Evolutionary conservation across 92 coral and sea anemone species (phyloP).

Genomic region (Anthopleura xanthogrammica): DNA sequence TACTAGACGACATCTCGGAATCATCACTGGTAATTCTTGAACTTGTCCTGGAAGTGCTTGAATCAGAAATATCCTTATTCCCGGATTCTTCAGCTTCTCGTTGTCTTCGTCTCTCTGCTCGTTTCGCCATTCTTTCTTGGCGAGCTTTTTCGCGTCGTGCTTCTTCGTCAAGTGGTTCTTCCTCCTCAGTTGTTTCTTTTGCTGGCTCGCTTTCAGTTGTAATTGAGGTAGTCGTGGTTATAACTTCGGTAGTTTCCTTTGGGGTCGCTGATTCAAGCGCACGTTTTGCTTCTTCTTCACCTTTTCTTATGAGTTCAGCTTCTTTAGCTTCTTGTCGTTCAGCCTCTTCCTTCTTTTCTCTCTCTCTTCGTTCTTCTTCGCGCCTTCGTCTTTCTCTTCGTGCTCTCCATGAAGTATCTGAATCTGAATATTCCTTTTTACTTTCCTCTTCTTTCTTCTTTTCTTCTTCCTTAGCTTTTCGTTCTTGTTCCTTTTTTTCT

Average conservation of each 20-base stretch:
- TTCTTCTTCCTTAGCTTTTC: slow-evolving; percentile 17
- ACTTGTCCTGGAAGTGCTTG: slow-evolving; percentile 16
- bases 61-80: slow-evolving; percentile 2
- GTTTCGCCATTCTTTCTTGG: slow-evolving; percentile 33
- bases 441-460: slow-evolving; percentile 13
- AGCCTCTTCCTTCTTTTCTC: slow-evolving; percentile 23
- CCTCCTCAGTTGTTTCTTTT: slow-evolving; percentile 19
- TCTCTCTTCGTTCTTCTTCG: slow-evolving; percentile 38
- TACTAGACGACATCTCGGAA: slow-evolving; percentile 40
- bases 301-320: slow-evolving; percentile 25
- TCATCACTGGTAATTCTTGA: slow-evolving; percentile 20
- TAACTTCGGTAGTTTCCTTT: neutral
- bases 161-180: slow-evolving; percentile 26
- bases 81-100: slow-evolving; percentile 32
- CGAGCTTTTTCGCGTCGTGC: slow-evolving; percentile 39
- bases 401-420: slow-evolving; percentile 28
- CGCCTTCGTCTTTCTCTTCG: slow-evolving; percentile 28
- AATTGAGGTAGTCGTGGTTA: neutral
- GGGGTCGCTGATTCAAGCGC: neutral
- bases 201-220: slow-evolving; percentile 8
- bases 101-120: slow-evolving; percentile 47
- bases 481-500: slow-evolving; percentile 37
- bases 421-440: slow-evolving; percentile 34
- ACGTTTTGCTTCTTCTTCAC: slow-evolving; percentile 24
- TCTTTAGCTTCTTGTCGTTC: slow-evolving; percentile 34